Base-by-base conservation (phyloP, 2,113 vertebrate species). In the Physeter macrocephalus region DNA sequence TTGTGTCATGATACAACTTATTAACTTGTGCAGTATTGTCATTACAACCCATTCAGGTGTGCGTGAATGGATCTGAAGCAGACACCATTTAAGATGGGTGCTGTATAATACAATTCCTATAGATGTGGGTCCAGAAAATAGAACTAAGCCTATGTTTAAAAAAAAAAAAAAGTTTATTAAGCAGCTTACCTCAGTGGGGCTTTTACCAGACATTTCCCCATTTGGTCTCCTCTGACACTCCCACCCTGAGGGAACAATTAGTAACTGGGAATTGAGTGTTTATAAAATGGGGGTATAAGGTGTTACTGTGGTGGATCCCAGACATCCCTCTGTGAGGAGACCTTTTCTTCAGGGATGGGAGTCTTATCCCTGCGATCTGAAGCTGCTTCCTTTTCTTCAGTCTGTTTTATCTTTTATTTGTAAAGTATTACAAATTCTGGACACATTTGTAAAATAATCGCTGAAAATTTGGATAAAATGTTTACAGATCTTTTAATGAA, bases 401-500 rank as follows among this genome's bases (percentile, higher is more conserved):
- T 92, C 34, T 96, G 52, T 96, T 97, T 69, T 75, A 43, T 84
- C 96, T 96, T 97, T 43, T 89, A 95, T 95, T 97, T 97, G 86
- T 98, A 92, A 97, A 97, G 90, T 95, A 72, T 96, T 95, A 88
- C 46, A 10, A 81, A 78, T 96, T 94, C 83, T 95, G 95, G 27
- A 90, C 36, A 75, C 74, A 54, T 97, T 94, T 95, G 91, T 93
- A 95, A 98, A 80, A 95, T 64, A 95, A 90, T 90, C 77, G n/a
- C 75, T 94, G 23, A 80, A 95, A 83, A 94, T 93, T 97, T 98
- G 92, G 96, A 97, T 75, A 94, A 96, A 96, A 95, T 87, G 86
- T 98, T 98, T 97, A 97, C 78, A 94, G 88, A 93, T 96, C 91
- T 97, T 98, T 96, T 93, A 64, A 97, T 92, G 64, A 98, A 97